A percentile compares a stretch with the other conserved stretches of the same genome.
phyloP scores from a whole-genome alignment of 2,888 invertebrate genomes.

The Fragum sueziense region DNA sequence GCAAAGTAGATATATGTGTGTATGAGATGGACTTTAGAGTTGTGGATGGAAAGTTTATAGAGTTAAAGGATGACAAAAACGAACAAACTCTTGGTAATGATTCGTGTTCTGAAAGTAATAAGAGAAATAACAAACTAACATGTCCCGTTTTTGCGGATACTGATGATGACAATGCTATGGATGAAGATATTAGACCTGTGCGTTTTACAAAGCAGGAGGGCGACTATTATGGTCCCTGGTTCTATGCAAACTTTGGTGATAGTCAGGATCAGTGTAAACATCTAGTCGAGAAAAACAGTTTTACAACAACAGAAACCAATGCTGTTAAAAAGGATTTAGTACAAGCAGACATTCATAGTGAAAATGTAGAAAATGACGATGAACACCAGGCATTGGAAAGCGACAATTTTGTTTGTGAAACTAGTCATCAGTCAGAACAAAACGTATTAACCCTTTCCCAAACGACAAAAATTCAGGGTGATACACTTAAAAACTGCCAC shows the following conservation, averaged over 20 bases:
- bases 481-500: no score
- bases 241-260: no score
- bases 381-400: background rate
- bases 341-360: background rate
- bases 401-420: background rate
- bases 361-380: background rate
- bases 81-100: background rate
- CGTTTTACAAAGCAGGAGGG: background rate
- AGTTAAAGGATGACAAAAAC: background rate
- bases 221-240: background rate
- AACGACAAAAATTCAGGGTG: no score
- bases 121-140: background rate
- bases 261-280: no score
- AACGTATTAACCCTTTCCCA: no score
- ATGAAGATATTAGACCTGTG: conserved; percentile 4
- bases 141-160: background rate
- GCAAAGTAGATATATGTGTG: conserved; percentile 9
- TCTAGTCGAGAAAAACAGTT: no score
- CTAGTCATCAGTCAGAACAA: background rate
- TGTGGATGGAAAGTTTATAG: conserved; percentile 15
- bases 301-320: no score
- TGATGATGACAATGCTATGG: background rate
- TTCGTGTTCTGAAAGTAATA: background rate
- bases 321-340: no score
- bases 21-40: conserved; percentile 32